phyloP scores from a whole-genome alignment of 1,140 invertebrate species.

The Lucilia cuprina region DNA sequence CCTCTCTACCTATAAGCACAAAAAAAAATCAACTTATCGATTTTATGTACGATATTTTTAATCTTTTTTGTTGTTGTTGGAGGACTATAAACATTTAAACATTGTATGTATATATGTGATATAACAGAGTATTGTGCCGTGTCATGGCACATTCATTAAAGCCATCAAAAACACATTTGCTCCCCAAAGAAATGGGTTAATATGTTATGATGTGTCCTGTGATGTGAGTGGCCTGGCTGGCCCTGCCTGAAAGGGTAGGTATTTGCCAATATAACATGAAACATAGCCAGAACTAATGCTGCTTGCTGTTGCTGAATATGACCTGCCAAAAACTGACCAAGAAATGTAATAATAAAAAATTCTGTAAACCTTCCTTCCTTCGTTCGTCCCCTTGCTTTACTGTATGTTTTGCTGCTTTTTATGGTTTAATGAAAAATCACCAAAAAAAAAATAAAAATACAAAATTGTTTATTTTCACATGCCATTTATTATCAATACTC shows the following conservation, averaged over 20 bases:
- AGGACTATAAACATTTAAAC: background rate
- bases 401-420: background rate
- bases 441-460: background rate
- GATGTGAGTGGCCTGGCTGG: background rate
- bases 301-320: background rate
- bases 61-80: no score
- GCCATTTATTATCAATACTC: background rate
- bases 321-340: background rate
- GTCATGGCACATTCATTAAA: slow-evolving; percentile 27
- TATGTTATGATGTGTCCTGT: slow-evolving; percentile 13
- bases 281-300: background rate
- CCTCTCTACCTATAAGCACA: no score
- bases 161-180: slow-evolving; percentile 33
- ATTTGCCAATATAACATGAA: no score
- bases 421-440: slow-evolving; percentile 1
- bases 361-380: no score
- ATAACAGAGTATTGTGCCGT: background rate
- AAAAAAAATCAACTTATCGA: no score
- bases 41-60: no score
- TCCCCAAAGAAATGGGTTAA: slow-evolving; percentile 28
- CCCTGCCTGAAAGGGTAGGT: background rate
- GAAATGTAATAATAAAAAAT: background rate
- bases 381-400: background rate
- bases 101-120: background rate
- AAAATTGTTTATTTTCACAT: background rate